Conservation (phyloP, 2,888 invertebrate species). For the Eupithecia pulchellata region DNA sequence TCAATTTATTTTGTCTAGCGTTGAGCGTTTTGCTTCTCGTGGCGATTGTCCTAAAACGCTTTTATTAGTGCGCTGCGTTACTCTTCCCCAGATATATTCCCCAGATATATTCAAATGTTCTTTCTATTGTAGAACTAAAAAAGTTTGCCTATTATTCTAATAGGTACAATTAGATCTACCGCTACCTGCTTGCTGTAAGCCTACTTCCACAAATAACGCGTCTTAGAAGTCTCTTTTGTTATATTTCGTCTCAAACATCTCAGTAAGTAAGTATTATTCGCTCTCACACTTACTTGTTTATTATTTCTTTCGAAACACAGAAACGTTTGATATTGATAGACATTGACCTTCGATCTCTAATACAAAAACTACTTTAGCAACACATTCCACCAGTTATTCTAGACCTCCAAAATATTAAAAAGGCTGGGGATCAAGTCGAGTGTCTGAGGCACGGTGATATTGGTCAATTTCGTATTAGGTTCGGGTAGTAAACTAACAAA, state of each 20-base stretch:
- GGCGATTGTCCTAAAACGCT: not conserved
- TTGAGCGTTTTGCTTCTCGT: not conserved
- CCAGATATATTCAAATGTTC: not conserved
- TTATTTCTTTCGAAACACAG: constrained; percentile 33
- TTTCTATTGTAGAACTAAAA: not conserved
- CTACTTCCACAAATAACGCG: not conserved
- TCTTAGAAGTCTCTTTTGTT: not conserved
- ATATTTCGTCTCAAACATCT: constrained; percentile 11
- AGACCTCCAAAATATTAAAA: constrained; percentile 16
- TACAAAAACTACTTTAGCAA: constrained; percentile 34
- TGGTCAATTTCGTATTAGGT: constrained; percentile 28
- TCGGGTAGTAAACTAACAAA: constrained; percentile 19
- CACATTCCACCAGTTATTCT: constrained; percentile 24
- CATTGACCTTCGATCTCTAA: constrained; percentile 34
- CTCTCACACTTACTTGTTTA: constrained; percentile 19
- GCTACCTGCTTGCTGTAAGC: not conserved
- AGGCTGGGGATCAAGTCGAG: not conserved
- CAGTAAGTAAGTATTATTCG: constrained; percentile 17
- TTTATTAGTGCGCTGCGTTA: not conserved
- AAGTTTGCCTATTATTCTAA: not conserved
- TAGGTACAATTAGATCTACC: no score
- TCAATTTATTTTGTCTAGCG: no score
- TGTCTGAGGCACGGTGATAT: constrained; percentile 12
- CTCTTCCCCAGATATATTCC: not conserved
- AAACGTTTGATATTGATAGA: constrained; percentile 35